These are phyloP conservation scores for Synergus umbraculus DNA, from an alignment of 2,888 invertebrate genomes.

Conservation along the genomic window DNA sequence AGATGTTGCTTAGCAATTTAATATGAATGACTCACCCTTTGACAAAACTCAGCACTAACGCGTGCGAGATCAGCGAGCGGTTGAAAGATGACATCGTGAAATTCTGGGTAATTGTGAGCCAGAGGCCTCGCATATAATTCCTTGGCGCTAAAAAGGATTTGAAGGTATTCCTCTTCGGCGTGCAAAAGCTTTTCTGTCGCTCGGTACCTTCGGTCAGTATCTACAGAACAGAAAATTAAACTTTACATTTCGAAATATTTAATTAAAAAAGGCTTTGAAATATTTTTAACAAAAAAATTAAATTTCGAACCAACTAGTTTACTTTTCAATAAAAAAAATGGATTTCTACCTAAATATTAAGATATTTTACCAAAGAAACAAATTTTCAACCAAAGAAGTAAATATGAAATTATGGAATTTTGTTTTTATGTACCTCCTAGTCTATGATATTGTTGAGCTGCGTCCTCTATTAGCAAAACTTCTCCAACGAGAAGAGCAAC, in stretches of 20 bases:
- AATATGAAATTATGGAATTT: background rate
- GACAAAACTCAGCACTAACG: conserved; percentile 68
- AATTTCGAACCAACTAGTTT: too few relatives aligned
- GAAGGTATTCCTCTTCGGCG: conserved; percentile 76
- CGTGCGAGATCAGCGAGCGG: conserved; percentile 70
- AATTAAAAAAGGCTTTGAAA: too few relatives aligned
- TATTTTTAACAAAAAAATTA: too few relatives aligned
- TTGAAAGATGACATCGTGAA: conserved; percentile 73
- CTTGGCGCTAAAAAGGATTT: conserved; percentile 81
- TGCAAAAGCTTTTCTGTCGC: conserved; percentile 76
- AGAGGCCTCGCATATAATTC: conserved; percentile 83
- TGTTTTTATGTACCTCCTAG: conserved; percentile 75
- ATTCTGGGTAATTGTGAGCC: conserved; percentile 71
- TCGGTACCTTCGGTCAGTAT: conserved; percentile 75
- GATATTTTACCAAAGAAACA: too few relatives aligned
- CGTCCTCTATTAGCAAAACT: conserved; percentile 82
- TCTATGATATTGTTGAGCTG: conserved; percentile 80
- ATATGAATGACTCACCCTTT: conserved; percentile 68
- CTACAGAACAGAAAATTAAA: conserved; percentile 55
- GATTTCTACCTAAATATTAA: too few relatives aligned
- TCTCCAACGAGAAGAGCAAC: conserved; percentile 82
- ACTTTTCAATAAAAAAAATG: too few relatives aligned
- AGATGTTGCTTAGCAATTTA: conserved; percentile 39
- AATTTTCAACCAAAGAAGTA: too few relatives aligned
- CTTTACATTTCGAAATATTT: too few relatives aligned